Conservation (phyloP, 2,888 invertebrate species). For the Melitaea athalia region DNA sequence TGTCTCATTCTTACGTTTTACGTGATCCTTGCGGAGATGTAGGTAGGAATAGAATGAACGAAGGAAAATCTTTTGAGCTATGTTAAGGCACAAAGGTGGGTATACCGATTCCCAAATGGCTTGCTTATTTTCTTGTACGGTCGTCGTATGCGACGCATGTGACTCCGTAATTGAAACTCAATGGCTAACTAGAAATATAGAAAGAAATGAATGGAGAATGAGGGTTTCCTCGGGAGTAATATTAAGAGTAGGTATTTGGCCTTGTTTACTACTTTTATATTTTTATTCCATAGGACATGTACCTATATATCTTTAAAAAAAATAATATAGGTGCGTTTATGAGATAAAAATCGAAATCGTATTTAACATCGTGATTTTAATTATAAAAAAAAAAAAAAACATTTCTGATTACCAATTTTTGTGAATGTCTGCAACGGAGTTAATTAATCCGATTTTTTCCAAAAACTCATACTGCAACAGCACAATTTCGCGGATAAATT, state of each 20-base stretch:
- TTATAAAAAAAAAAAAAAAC: constrained; percentile 36
- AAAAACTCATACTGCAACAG: constrained; percentile 67
- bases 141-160: constrained; percentile 54
- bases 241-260: not conserved
- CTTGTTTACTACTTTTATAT: not conserved
- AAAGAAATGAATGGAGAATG: constrained; percentile 4
- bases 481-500: constrained; percentile 72
- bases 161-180: constrained; percentile 66
- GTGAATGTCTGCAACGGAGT: constrained; percentile 63
- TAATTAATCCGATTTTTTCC: constrained; percentile 71
- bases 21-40: constrained; percentile 70
- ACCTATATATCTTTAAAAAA: constrained; percentile 1
- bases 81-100: constrained; percentile 71
- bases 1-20: constrained; percentile 64
- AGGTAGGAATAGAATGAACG: constrained; percentile 70
- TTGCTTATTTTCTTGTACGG: constrained; percentile 69
- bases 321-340: not conserved
- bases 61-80: constrained; percentile 75
- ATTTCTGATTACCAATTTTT: constrained; percentile 59
- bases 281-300: not conserved
- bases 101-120: constrained; percentile 69
- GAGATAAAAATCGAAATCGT: constrained; percentile 1
- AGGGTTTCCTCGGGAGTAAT: not conserved
- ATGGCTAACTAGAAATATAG: constrained; percentile 49
- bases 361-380: constrained; percentile 4